Conservation (phyloP, 2,888 invertebrate genomes). For the Ceraclea dissimilis region DNA sequence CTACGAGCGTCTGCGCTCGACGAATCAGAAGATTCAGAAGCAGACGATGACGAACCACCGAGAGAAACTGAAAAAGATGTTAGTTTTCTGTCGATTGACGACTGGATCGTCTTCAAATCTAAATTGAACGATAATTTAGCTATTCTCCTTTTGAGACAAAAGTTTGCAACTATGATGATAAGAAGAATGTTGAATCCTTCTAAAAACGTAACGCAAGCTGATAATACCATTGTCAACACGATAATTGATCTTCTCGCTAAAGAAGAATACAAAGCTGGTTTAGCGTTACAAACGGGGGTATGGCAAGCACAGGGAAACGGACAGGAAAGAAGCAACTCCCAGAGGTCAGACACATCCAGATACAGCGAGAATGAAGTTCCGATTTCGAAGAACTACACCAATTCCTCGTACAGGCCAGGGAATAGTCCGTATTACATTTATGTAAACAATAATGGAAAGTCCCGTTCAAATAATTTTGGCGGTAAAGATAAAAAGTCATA, state of each 20-base stretch:
- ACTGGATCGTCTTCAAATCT: slow-evolving; percentile 66
- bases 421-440: background rate
- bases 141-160: slow-evolving; percentile 62
- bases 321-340: background rate
- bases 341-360: background rate
- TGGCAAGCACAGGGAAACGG: background rate
- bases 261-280: slow-evolving; percentile 62
- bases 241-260: slow-evolving; percentile 59
- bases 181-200: slow-evolving; percentile 53
- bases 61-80: slow-evolving; percentile 36
- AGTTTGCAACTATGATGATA: slow-evolving; percentile 63
- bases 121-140: slow-evolving; percentile 59
- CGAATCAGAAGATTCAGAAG: slow-evolving; percentile 43
- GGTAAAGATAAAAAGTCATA: background rate
- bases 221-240: slow-evolving; percentile 61
- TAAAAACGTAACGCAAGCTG: slow-evolving; percentile 49
- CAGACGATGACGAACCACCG: slow-evolving; percentile 35
- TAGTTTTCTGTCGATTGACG: slow-evolving; percentile 52
- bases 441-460: background rate
- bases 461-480: background rate
- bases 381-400: background rate
- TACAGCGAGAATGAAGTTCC: background rate
- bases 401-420: background rate
- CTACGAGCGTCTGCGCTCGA: slow-evolving; percentile 43
- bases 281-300: slow-evolving; percentile 65